Evolutionary conservation across 2,888 invertebrate species (phyloP), one percentile per base, ranked within the genome.

Genomic region (Chironomus riparius): DNA sequence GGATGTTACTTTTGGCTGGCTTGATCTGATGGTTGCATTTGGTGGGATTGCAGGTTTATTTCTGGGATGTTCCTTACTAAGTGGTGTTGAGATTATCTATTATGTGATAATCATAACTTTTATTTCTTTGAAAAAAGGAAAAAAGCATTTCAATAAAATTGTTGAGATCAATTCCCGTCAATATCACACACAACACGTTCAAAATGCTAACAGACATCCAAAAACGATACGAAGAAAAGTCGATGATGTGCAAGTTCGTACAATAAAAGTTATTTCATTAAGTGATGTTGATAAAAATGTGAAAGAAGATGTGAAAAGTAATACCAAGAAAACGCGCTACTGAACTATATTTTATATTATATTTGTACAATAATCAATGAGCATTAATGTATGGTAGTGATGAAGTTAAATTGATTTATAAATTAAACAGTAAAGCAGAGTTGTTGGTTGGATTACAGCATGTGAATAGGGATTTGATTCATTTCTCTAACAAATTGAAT

Each of bases 31-130:
- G 79, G 86, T 85, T 7, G 83, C 84, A 62, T 83, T 86, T 78
- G 86, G 85, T 7, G 85, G 86, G 24, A 83, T 86, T 77, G 84
- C 85, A 71, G 85, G 86, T 2, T 82, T 86, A 1, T 86, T 85
- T 77, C 77, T 86, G 77, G 85, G 86, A 4, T 85, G 83, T 4
- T 86, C 86, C 0, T 79, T 86, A 77, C 80, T 86, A 68, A 86
- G 85, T 78, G 82, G 80, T 18, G 81, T 83, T 7, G 86, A 86
- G 78, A 76, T 86, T 13, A n/a, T 86, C 15, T 86, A 86, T 78
- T 84, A 82, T 62, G 76, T 82, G 5, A 13, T 56, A 38, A 28
- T 15, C 3, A 38, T 61, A 5, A 18, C 24, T n/a, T 38, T 73
- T 7, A 73, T 62, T 2, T 12, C 47, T 4, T 4, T 56, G 0